Evolutionary conservation across 2,888 invertebrate genomes (phyloP).

Genomic region (Microchrysa polita): DNA sequence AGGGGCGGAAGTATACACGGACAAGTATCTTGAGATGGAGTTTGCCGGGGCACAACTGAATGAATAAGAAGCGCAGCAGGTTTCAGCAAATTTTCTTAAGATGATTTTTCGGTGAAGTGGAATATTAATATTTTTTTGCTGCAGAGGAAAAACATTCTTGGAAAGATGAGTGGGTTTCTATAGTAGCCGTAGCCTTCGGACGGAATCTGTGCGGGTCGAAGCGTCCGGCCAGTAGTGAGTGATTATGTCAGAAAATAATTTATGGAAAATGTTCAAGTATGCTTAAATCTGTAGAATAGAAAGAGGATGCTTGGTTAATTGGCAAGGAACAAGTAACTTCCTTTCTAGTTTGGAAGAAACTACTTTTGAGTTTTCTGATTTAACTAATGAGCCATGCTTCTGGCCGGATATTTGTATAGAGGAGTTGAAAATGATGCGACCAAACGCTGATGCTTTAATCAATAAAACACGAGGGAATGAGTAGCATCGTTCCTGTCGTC

Average conservation of each 20-base stretch:
- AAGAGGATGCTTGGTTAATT: too few relatives aligned
- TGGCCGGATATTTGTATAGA: neutral
- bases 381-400: neutral
- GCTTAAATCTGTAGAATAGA: too few relatives aligned
- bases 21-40: slow-evolving; percentile 15
- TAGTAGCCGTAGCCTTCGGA: slow-evolving; percentile 11
- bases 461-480: neutral
- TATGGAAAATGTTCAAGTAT: too few relatives aligned
- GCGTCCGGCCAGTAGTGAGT: too few relatives aligned
- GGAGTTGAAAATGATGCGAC: neutral
- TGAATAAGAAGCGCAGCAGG: neutral
- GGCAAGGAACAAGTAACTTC: too few relatives aligned
- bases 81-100: neutral
- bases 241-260: too few relatives aligned
- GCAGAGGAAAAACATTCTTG: neutral
- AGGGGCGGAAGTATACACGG: neutral
- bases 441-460: neutral
- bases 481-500: neutral
- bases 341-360: neutral
- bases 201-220: too few relatives aligned
- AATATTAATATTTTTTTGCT: neutral
- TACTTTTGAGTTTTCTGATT: neutral
- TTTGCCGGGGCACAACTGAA: slow-evolving; percentile 3
- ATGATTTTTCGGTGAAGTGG: slow-evolving; percentile 1
- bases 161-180: slow-evolving; percentile 23